These are phyloP conservation scores for Carcinoscorpius rotundicauda DNA, from an alignment of 1,140 invertebrate species.

Conservation along the genomic window DNA sequence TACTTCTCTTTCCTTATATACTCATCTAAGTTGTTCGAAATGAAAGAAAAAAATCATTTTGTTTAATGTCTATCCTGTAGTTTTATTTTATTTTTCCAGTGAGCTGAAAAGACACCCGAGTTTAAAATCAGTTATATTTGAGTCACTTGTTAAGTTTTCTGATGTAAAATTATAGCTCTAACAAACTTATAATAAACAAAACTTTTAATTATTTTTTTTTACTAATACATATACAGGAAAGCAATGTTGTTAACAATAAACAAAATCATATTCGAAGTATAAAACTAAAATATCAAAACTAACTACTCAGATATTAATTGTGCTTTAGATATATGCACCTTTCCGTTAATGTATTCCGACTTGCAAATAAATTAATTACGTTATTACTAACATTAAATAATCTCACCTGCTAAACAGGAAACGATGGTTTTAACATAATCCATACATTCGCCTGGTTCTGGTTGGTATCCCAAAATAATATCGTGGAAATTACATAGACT, in stretches of 20 bases:
- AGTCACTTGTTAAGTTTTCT: no score
- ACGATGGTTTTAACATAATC: conserved; percentile 61
- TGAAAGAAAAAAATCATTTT: no score
- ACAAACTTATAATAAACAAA: no score
- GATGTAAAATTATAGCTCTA: no score
- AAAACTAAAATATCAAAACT: conserved; percentile 1
- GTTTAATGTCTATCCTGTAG: no score
- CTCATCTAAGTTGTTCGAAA: no score
- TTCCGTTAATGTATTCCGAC: no score
- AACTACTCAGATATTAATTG: not conserved
- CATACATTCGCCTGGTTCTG: conserved; percentile 63
- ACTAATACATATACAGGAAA: not conserved
- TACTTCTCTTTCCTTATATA: no score
- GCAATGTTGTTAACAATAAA: not conserved
- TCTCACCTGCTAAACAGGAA: conserved; percentile 43
- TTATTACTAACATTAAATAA: not conserved
- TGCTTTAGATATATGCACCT: not conserved
- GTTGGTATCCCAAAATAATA: conserved; percentile 60
- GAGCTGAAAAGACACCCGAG: no score
- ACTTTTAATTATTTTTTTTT: no score
- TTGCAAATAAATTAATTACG: not conserved
- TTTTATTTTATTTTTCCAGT: no score
- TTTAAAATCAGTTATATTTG: no score
- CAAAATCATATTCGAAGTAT: not conserved
- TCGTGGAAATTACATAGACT: conserved; percentile 71